Evolutionary conservation across 2,113 vertebrate genomes (phyloP), one percentile per base, ranked within the genome.

Genomic region (Xenotilapia leptura): DNA sequence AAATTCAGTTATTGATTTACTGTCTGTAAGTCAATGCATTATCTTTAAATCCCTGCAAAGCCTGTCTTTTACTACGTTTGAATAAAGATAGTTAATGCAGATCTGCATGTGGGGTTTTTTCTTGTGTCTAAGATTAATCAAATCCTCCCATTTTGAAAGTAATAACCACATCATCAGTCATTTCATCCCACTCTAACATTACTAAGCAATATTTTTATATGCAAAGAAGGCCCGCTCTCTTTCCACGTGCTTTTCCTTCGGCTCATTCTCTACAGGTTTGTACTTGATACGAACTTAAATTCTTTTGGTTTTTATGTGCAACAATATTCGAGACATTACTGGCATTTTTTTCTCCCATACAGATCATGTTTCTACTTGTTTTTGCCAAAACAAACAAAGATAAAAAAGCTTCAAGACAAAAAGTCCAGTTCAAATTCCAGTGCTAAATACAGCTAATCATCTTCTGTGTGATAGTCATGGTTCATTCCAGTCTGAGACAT

Each of bases 371-470:
- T 21, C 0, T 38, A 38, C 11, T 40, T 68, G 2, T 28, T 49
- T 83, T 84, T 38, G 90, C 92, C 93, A 94, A 88, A 83, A 2
- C 47, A 93, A 94, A 93, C 89, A 93, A 51, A 73, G 21, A 23
- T 0, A 2, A 40, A 70, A 45, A 13, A 70, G 14, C 10, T 21
- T 38, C 0, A 68, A 9, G 36, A 77, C 19, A 56, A 91, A 58
- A 60, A 60, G 56, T 60, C 10, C 4, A 28, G 79, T 47, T 55
- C 62, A 85, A 56, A 83, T 23, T 40, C 68, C 55, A 83, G 5
- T 28, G 26, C 9, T 82, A 40, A n/a, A 65, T 38, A 65, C 15
- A 38, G 10, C 2, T 65, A 38, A 54, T 28, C 7, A 55, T n/a
- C 26, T 36, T 12, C 68, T 55, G 28, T 17, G n/a, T n/a, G 7